A percentile compares a stretch with the other conserved stretches of the same genome.
Evolutionary conservation across 2,888 invertebrate species (phyloP).

Genomic region (Plebejus melissa): DNA sequence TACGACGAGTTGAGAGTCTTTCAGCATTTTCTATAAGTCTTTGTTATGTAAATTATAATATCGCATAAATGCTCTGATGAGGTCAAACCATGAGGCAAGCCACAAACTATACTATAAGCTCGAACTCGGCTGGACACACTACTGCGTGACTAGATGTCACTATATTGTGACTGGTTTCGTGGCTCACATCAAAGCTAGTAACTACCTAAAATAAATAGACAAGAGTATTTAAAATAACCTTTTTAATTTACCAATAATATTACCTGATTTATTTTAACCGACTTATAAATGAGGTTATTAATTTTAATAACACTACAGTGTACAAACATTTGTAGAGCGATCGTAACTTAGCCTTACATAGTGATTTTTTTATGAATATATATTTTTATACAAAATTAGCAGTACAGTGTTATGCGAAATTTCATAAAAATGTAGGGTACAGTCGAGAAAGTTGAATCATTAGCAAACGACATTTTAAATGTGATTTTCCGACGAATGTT

Average conservation of each 20-base stretch:
- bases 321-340: neutral
- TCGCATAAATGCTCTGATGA: neutral
- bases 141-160: too few species aligned
- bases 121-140: too few species aligned
- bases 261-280: neutral
- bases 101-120: too few species aligned
- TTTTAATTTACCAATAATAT: neutral
- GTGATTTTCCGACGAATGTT: too few species aligned
- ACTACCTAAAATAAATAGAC: neutral
- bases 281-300: too few species aligned
- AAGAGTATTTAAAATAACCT: neutral
- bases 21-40: neutral
- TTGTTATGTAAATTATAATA: neutral
- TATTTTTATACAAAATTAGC: conserved; percentile 23
- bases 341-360: conserved; percentile 24
- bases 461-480: neutral
- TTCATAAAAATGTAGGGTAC: neutral
- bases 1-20: neutral
- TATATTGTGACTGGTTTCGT: too few species aligned
- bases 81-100: too few species aligned
- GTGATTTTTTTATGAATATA: conserved; percentile 26
- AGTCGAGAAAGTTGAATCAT: neutral
- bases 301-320: conserved; percentile 2
- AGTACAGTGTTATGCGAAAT: neutral
- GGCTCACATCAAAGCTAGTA: neutral